Evolutionary conservation across 2,113 vertebrate species (phyloP).

Genomic region (Pseudorasbora parva): DNA sequence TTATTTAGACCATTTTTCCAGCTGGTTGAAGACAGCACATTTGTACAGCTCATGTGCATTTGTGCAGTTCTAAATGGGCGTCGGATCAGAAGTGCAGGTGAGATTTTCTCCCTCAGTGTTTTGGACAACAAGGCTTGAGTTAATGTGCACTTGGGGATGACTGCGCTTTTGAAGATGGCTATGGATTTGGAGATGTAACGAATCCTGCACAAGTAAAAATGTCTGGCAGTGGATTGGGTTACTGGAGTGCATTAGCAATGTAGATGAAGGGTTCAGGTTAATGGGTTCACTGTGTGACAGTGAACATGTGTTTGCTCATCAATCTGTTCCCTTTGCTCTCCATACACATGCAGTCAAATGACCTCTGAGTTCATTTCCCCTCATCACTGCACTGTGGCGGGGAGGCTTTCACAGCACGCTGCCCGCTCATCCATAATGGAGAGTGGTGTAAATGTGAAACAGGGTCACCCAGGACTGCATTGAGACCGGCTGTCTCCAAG

Average conservation of each 20-base stretch:
- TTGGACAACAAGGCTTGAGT: neutral
- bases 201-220: neutral
- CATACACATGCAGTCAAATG: constrained; percentile 19
- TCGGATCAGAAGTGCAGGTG: constrained; percentile 35
- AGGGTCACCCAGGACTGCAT: constrained; percentile 24
- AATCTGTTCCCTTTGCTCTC: neutral
- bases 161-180: neutral
- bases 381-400: constrained; percentile 10
- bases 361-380: constrained; percentile 15
- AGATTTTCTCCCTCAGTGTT: neutral
- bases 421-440: constrained; percentile 25
- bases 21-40: constrained; percentile 43
- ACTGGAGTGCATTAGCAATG: constrained; percentile 32
- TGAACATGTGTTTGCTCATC: constrained; percentile 31
- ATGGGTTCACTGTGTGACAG: constrained; percentile 25
- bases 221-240: constrained; percentile 9
- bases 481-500: constrained; percentile 22
- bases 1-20: constrained; percentile 52
- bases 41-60: constrained; percentile 40
- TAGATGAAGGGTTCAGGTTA: constrained; percentile 37
- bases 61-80: constrained; percentile 44
- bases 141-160: neutral
- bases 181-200: neutral
- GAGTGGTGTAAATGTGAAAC: constrained; percentile 1
- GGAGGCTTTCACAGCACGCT: constrained; percentile 12